Conservation (phyloP, 2,888 invertebrate species). For the Phasia obesa region DNA sequence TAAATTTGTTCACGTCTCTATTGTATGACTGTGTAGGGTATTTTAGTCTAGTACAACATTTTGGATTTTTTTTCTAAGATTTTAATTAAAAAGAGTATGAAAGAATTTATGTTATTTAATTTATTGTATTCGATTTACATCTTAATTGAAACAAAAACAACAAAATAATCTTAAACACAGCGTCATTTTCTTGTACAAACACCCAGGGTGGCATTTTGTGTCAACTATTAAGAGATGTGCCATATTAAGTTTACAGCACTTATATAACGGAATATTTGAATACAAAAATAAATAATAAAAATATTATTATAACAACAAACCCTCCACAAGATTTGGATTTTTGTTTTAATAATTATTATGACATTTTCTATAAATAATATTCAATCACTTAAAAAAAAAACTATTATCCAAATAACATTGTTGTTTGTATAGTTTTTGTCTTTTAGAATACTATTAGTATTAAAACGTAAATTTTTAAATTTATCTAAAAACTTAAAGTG, state of each 20-base stretch:
- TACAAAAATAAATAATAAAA: too few relatives aligned
- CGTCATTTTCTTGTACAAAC: constrained; percentile 22
- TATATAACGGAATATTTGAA: too few relatives aligned
- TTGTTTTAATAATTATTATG: neutral
- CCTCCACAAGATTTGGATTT: neutral
- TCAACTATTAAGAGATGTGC: constrained; percentile 3
- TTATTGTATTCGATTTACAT: constrained; percentile 68
- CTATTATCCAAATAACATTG: too few relatives aligned
- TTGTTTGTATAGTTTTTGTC: neutral
- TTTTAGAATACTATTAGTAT: neutral
- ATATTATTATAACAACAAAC: too few relatives aligned
- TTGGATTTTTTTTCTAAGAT: constrained; percentile 53
- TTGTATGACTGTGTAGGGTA: constrained; percentile 58
- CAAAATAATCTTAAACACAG: constrained; percentile 18
- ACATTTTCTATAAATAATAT: neutral
- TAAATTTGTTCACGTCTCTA: constrained; percentile 63
- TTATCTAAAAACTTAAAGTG: too few relatives aligned
- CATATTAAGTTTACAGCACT: neutral
- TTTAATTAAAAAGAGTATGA: constrained; percentile 61
- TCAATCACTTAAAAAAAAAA: neutral
- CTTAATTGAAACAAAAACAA: constrained; percentile 56
- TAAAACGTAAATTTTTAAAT: too few relatives aligned
- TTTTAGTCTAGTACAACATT: constrained; percentile 20
- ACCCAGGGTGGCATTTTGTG: constrained; percentile 55
- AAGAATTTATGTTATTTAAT: constrained; percentile 67